Percentiles rank a stretch among this genome's conserved stretches.
Conservation (phyloP, 2,113 vertebrate species). For the Naja naja region DNA sequence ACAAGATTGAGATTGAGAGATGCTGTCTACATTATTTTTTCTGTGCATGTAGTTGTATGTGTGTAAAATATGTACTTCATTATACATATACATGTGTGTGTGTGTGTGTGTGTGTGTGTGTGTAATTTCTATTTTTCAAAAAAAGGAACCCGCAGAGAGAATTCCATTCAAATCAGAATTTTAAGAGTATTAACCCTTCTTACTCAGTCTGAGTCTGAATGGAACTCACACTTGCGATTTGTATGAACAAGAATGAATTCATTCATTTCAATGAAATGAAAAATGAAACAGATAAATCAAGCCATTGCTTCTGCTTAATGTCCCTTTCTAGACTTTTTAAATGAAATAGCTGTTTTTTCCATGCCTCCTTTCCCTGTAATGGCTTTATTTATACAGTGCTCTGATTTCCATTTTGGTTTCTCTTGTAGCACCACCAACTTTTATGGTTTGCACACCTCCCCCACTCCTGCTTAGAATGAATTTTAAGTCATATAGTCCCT, state of each 20-base stretch:
- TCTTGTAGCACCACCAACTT: background rate
- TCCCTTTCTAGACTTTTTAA: background rate
- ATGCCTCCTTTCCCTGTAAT: background rate
- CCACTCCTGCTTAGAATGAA: accelerated
- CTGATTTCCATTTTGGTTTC: background rate
- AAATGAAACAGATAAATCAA: background rate
- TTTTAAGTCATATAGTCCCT: constrained; percentile 1
- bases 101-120: no score
- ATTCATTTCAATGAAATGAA: background rate
- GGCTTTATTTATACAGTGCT: background rate
- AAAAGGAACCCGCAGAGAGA: background rate
- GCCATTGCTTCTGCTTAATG: background rate
- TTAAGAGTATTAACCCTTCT: background rate
- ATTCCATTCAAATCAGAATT: background rate
- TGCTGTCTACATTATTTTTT: background rate
- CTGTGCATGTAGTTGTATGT: background rate
- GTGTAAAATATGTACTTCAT: no score
- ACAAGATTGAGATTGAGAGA: background rate
- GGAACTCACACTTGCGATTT: background rate
- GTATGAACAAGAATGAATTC: background rate
- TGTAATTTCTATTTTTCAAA: background rate
- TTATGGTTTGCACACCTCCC: background rate
- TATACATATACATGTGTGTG: no score
- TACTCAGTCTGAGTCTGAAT: background rate
- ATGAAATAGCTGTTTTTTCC: background rate